Evolutionary conservation across 2,888 invertebrate genomes (phyloP).

Genomic region (Ditylenchus weischeri): DNA sequence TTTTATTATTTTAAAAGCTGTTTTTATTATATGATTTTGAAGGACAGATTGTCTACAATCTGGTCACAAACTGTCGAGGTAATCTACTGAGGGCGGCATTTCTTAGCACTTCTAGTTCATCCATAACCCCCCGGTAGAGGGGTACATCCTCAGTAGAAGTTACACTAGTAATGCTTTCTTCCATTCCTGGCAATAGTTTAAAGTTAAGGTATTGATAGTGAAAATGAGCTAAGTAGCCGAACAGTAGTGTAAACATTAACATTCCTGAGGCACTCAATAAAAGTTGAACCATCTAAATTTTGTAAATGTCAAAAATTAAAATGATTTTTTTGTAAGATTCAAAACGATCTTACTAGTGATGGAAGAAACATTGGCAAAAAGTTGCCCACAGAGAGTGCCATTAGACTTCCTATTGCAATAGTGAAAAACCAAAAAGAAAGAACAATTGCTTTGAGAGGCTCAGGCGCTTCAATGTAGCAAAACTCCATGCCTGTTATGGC

Average conservation of each 20-base stretch:
- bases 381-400: not conserved
- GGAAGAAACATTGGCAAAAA: not conserved
- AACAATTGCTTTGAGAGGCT: not conserved
- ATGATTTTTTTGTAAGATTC: not conserved
- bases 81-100: not conserved
- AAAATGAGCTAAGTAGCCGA: not conserved
- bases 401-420: not conserved
- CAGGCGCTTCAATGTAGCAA: slow-evolving; percentile 8
- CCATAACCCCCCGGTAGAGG: not conserved
- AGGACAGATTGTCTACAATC: not conserved
- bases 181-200: not conserved
- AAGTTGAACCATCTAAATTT: slow-evolving; percentile 12
- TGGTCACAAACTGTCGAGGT: slow-evolving; percentile 1
- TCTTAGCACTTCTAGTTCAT: slow-evolving; percentile 1
- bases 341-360: not conserved
- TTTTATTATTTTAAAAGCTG: no score
- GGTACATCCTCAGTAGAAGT: not conserved
- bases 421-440: slow-evolving; percentile 9
- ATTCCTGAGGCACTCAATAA: not conserved
- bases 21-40: no score
- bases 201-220: slow-evolving; percentile 11
- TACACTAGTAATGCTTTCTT: not conserved
- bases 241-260: slow-evolving; percentile 1
- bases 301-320: no score
- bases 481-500: slow-evolving; percentile 15